Evolutionary conservation across 2,888 invertebrate genomes (phyloP), one percentile per base, ranked within the genome.

Genomic region (Chloromyia formosa): DNA sequence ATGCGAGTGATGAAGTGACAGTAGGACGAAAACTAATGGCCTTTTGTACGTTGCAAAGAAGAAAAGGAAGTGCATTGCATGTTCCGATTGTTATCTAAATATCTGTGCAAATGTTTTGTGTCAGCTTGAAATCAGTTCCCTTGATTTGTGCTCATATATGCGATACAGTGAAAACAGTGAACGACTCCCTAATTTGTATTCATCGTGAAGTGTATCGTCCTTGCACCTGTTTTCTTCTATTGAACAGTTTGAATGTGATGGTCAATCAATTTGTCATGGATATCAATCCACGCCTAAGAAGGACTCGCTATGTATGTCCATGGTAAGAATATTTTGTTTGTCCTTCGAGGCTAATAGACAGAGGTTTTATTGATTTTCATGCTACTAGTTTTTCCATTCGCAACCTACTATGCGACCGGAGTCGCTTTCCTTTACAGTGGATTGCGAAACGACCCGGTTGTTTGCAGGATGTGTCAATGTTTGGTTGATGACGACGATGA

Each of bases 321-420:
- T 23, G 40, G 62, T 62, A 40, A 62, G 62, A 9, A 35, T 62
- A 23, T 60, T 60, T 27, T 27, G 20, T 62, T 42, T 62, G 35
- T 23, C 60, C 7, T 7, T 61, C 14, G 12, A 1, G 60, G 27
- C 23, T 3, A 49, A 23, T 35, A 35, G 27, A 35, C 27, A 35
- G 40, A 62, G 27, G 23, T 23, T 35, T 62, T 62, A 62, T 62
- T 42, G 62, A 62, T 62, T 62, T 62, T 56, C 27, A 35, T 62
- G 27, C n/a, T 40, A 14, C 40, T 2, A 62, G 16, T 16, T 35
- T 23, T 27, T 62, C 62, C 9, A 35, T 35, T 35, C 27, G 27
- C 27, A 35, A 35, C 27, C 27, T 35, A 35, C 27, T 62, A 35
- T 62, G 12, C 23, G 40, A 16, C 20, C 20, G 60, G 60, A 62